These are phyloP conservation scores for Rana temporaria DNA, from an alignment of 2,113 vertebrate genomes.

Conservation along the genomic window DNA sequence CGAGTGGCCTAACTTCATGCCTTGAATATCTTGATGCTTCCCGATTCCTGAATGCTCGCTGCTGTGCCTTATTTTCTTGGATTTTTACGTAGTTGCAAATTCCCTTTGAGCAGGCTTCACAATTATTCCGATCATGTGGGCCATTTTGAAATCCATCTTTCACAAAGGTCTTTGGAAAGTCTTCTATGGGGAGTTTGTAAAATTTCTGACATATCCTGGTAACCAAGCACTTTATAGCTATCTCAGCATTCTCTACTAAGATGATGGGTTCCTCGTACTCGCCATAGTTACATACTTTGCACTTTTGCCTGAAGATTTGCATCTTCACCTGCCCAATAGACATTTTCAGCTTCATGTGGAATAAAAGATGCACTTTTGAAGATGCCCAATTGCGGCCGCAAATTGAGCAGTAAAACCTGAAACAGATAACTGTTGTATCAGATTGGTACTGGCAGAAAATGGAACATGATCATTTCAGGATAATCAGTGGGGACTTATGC, in stretches of 20 bases:
- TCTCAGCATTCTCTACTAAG: slow-evolving; percentile 66
- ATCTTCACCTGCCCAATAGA: slow-evolving; percentile 63
- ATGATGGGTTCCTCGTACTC: slow-evolving; percentile 65
- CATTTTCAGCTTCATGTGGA: slow-evolving; percentile 64
- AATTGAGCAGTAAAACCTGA: slow-evolving; percentile 77
- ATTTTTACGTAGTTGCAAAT: slow-evolving; percentile 55
- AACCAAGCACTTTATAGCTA: slow-evolving; percentile 78
- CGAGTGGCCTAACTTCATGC: too few species aligned
- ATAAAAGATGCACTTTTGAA: slow-evolving; percentile 71
- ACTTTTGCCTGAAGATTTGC: slow-evolving; percentile 72
- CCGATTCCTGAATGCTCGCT: too few species aligned
- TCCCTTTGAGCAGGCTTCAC: slow-evolving; percentile 76
- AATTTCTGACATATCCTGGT: slow-evolving; percentile 77
- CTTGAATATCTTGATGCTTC: too few species aligned
- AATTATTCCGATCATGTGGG: slow-evolving; percentile 73
- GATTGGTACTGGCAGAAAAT: too few species aligned
- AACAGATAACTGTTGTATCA: not conserved
- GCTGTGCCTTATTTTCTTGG: too few species aligned
- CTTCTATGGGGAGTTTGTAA: slow-evolving; percentile 63
- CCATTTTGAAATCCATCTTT: slow-evolving; percentile 60
- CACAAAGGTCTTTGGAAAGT: slow-evolving; percentile 28
- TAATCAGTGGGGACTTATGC: too few species aligned
- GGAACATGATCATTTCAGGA: too few species aligned
- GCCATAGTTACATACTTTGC: slow-evolving; percentile 62
- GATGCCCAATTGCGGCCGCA: slow-evolving; percentile 77